Percentiles rank a stretch among this genome's conserved stretches.
phyloP scores from a whole-genome alignment of 2,888 invertebrate genomes.

The Platycheirus albimanus region DNA sequence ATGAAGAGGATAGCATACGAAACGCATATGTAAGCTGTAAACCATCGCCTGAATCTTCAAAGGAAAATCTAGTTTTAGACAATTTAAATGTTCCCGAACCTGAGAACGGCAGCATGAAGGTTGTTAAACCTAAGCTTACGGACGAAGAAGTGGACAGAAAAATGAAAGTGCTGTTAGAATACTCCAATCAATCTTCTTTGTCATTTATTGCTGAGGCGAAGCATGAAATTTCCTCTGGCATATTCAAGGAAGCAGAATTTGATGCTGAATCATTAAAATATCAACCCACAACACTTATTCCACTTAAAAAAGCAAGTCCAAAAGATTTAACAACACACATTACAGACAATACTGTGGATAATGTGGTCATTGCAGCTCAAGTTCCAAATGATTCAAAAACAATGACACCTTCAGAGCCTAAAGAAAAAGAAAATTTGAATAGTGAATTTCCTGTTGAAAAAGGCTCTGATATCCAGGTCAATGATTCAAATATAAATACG shows the following conservation, averaged over 20 bases:
- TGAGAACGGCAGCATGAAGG: neutral
- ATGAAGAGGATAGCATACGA: conserved; percentile 77
- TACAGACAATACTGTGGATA: neutral
- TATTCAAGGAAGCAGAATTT: conserved; percentile 41
- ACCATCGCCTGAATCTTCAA: neutral
- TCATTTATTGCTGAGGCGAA: conserved; percentile 77
- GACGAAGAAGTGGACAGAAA: conserved; percentile 54
- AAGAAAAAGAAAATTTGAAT: neutral
- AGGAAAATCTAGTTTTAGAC: neutral
- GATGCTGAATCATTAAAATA: conserved; percentile 31
- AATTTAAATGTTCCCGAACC: neutral
- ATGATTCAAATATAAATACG: no score
- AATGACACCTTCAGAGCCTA: neutral
- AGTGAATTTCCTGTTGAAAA: no score
- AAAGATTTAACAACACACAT: neutral
- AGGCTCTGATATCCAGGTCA: neutral
- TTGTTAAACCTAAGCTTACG: neutral
- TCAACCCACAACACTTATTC: conserved; percentile 17
- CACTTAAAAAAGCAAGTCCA: neutral
- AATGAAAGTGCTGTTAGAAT: conserved; percentile 76
- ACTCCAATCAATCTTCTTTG: conserved; percentile 76
- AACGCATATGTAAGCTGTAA: conserved; percentile 71
- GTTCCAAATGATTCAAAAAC: neutral
- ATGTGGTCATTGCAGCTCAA: neutral
- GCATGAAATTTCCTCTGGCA: conserved; percentile 73